Evolutionary conservation across 2,797 vertebrate species (phyloP).

Genomic region (Tauraco hartlaubi): DNA sequence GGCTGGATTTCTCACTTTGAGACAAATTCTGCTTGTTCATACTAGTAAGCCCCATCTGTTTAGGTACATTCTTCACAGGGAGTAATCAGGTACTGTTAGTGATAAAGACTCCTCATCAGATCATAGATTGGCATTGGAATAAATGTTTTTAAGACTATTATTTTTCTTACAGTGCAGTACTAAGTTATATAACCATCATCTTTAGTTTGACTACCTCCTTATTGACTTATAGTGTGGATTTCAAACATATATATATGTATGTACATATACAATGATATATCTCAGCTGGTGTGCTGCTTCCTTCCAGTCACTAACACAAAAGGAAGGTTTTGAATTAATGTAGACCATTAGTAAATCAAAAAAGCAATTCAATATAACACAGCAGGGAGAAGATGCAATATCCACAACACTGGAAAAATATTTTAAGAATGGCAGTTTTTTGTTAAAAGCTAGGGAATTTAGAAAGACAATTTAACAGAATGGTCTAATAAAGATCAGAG

Average conservation of each 20-base stretch:
- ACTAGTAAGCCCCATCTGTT: neutral
- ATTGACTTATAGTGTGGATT: slow-evolving; percentile 1
- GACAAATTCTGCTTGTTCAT: neutral
- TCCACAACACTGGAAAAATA: slow-evolving; percentile 11
- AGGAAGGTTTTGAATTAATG: slow-evolving; percentile 55
- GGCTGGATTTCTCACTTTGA: neutral
- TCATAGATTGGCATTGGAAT: neutral
- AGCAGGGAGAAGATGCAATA: slow-evolving; percentile 42
- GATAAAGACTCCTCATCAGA: neutral
- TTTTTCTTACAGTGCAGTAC: neutral
- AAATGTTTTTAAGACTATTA: neutral
- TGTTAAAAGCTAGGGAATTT: slow-evolving; percentile 28
- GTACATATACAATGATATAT: neutral
- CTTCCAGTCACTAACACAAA: slow-evolving; percentile 1
- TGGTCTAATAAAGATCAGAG: slow-evolving; percentile 41
- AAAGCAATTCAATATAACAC: slow-evolving; percentile 30
- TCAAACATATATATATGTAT: neutral
- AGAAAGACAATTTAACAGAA: slow-evolving; percentile 28
- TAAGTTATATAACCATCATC: neutral
- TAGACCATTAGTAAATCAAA: slow-evolving; percentile 53
- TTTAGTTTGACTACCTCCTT: neutral
- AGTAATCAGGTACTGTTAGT: neutral
- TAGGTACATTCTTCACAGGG: neutral
- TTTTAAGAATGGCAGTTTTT: slow-evolving; percentile 16
- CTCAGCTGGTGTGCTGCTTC: slow-evolving; percentile 21